A percentile compares a stretch with the other conserved stretches of the same genome.
phyloP scores from a whole-genome alignment of 1,140 invertebrate genomes.

The Meloidogyne hapla region DNA sequence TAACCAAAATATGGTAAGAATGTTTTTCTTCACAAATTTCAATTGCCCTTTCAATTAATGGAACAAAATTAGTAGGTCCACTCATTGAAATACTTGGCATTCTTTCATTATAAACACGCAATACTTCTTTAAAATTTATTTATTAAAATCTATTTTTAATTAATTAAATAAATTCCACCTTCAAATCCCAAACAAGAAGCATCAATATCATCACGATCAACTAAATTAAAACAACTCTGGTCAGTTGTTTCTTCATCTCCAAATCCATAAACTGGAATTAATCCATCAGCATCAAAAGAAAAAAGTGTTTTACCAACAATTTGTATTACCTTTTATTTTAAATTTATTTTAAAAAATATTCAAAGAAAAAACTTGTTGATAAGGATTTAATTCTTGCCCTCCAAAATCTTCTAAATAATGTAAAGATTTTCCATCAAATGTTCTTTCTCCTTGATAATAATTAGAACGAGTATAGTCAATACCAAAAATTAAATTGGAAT shows the following conservation, averaged over 20 bases:
- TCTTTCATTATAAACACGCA: slow-evolving; percentile 61
- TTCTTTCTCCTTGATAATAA: slow-evolving; percentile 68
- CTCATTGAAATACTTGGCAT: slow-evolving; percentile 64
- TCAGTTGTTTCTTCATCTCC: slow-evolving; percentile 66
- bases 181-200: slow-evolving; percentile 59
- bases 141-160: slow-evolving; percentile 9
- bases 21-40: slow-evolving; percentile 66
- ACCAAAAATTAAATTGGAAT: slow-evolving; percentile 67
- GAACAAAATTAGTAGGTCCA: slow-evolving; percentile 67
- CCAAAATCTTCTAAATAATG: slow-evolving; percentile 58
- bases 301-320: slow-evolving; percentile 68
- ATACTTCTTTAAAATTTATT: slow-evolving; percentile 53
- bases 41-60: slow-evolving; percentile 67
- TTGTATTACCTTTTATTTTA: slow-evolving; percentile 65
- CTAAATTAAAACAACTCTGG: slow-evolving; percentile 65
- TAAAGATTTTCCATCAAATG: slow-evolving; percentile 65
- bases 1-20: slow-evolving; percentile 64
- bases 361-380: slow-evolving; percentile 61
- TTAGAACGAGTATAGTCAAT: slow-evolving; percentile 68
- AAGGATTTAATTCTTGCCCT: slow-evolving; percentile 60
- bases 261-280: slow-evolving; percentile 68
- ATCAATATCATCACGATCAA: slow-evolving; percentile 58
- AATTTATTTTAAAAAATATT: slow-evolving; percentile 16
- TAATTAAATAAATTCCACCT: slow-evolving; percentile 44
- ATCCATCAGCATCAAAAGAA: slow-evolving; percentile 66